These are phyloP conservation scores for Trachops cirrhosus DNA, from an alignment of 2,797 vertebrate species.

Conservation along the genomic window DNA sequence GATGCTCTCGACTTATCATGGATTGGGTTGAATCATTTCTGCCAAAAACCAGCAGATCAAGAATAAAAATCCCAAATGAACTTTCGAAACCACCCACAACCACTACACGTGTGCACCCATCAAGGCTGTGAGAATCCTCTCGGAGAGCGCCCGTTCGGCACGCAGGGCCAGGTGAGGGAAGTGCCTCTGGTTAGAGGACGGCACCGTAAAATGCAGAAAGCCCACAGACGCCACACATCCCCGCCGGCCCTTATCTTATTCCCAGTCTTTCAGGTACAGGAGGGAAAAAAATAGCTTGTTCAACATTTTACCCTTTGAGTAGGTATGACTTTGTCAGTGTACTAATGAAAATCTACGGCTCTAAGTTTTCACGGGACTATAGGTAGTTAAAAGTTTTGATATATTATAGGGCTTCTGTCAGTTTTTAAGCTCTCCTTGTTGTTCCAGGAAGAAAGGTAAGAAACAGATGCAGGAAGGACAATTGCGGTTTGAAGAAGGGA, in stretches of 20 bases:
- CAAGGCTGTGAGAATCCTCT: not conserved
- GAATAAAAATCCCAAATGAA: conserved; percentile 21
- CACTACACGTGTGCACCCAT: not conserved
- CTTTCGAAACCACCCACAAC: not conserved
- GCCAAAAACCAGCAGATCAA: not conserved
- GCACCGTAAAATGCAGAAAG: not conserved
- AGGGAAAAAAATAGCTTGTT: not conserved
- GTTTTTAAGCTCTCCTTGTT: conserved; percentile 2
- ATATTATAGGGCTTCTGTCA: not conserved
- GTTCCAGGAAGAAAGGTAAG: not conserved
- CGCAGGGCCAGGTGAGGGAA: fast-evolving
- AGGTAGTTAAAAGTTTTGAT: not conserved
- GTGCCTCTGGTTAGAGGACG: not conserved
- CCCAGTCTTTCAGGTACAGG: not conserved
- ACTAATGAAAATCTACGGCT: not conserved
- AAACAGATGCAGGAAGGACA: not conserved
- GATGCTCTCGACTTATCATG: not conserved
- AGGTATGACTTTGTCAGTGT: not conserved
- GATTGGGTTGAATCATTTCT: conserved; percentile 14
- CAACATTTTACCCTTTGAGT: not conserved
- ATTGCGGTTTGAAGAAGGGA: not conserved
- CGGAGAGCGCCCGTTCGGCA: too few relatives aligned
- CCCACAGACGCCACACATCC: not conserved
- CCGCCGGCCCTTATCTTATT: not conserved
- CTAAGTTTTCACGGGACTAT: not conserved